phyloP scores from a whole-genome alignment of 2,113 vertebrate species.

The Tetrao urogallus region DNA sequence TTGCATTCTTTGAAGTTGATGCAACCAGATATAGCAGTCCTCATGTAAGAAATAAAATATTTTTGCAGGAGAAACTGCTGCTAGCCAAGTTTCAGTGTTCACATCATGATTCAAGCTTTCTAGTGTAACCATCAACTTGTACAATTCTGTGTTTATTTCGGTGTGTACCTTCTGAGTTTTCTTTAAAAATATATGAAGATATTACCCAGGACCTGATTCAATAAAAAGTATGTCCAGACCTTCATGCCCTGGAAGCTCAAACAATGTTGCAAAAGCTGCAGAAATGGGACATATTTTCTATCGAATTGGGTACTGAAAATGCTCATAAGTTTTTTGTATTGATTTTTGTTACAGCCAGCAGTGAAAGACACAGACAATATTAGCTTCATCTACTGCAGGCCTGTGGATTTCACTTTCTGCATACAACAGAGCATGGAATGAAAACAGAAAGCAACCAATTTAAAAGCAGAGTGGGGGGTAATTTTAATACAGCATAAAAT shows the following conservation, averaged over 20 bases:
- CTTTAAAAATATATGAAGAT: constrained; percentile 75
- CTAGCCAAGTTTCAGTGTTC: constrained; percentile 36
- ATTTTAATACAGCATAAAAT: neutral
- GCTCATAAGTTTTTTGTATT: constrained; percentile 74
- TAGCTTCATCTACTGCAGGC: constrained; percentile 53
- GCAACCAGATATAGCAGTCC: constrained; percentile 28
- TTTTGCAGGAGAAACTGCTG: constrained; percentile 49
- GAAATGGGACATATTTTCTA: constrained; percentile 75
- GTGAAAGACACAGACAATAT: constrained; percentile 72
- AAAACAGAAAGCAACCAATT: constrained; percentile 14
- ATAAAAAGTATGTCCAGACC: constrained; percentile 74
- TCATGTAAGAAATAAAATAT: constrained; percentile 44
- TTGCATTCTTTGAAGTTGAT: constrained; percentile 40
- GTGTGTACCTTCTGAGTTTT: constrained; percentile 48
- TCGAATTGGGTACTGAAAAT: constrained; percentile 68
- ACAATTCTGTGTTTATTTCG: constrained; percentile 48
- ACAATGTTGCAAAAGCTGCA: constrained; percentile 66
- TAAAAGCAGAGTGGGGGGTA: neutral
- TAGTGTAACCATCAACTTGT: constrained; percentile 9
- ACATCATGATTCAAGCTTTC: constrained; percentile 45
- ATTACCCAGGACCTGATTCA: constrained; percentile 71
- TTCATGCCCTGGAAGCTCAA: constrained; percentile 71
- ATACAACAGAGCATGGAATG: constrained; percentile 32
- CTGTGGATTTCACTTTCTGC: constrained; percentile 57
- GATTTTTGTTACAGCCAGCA: constrained; percentile 73